Percentiles rank a stretch among this genome's conserved stretches.
These are phyloP conservation scores for Gymnobelideus leadbeateri DNA, from an alignment of 2,113 vertebrate species.

Conservation along the genomic window DNA sequence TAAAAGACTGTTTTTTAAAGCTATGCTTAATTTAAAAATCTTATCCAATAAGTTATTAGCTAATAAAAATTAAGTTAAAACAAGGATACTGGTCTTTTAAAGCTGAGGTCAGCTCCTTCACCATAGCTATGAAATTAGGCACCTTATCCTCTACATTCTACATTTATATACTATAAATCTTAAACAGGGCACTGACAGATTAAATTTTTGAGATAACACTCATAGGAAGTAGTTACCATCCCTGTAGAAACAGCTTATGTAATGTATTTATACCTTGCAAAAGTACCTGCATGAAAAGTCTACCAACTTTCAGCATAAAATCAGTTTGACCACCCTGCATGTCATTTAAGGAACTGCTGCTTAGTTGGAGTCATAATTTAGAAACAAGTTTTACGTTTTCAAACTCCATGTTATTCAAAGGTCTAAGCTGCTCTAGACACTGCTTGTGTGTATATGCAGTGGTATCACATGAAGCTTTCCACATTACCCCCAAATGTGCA, in stretches of 20 bases:
- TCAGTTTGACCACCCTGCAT: conserved; percentile 45
- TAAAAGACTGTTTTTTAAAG: conserved; percentile 50
- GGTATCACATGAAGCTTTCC: conserved; percentile 34
- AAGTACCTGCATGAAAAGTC: conserved; percentile 56
- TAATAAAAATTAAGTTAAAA: conserved; percentile 61
- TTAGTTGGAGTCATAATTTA: conserved; percentile 38
- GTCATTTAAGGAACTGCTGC: conserved; percentile 47
- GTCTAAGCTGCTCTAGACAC: conserved; percentile 56
- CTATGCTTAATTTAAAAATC: conserved; percentile 61
- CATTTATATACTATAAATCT: conserved; percentile 47
- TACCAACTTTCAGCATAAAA: conserved; percentile 69
- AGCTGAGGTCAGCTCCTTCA: conserved; percentile 76
- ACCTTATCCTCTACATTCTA: conserved; percentile 75
- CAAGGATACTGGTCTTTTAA: conserved; percentile 72
- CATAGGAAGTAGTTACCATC: conserved; percentile 33
- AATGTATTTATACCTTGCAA: conserved; percentile 20
- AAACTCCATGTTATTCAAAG: conserved; percentile 60
- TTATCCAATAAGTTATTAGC: conserved; percentile 40
- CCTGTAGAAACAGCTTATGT: neutral
- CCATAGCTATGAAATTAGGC: conserved; percentile 46
- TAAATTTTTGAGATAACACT: conserved; percentile 56
- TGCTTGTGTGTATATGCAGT: conserved; percentile 5
- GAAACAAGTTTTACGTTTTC: conserved; percentile 48
- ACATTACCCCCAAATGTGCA: conserved; percentile 39
- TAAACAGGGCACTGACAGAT: conserved; percentile 35